phyloP scores from a whole-genome alignment of 2,113 vertebrate species.

The Hiodon tergisus region DNA sequence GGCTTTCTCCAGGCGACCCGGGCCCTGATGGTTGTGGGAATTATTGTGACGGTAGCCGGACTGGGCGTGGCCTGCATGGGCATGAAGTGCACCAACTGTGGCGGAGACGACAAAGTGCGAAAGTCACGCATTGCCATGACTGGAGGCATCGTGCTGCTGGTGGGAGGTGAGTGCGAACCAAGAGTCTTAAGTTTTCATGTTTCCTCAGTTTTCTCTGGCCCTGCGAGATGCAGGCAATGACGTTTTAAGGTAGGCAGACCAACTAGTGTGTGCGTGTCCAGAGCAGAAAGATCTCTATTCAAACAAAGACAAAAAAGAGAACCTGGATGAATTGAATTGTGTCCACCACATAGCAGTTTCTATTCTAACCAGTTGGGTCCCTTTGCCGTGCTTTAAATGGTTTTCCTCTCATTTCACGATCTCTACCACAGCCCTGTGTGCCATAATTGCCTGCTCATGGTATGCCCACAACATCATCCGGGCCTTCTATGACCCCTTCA shows the following conservation, averaged over 20 bases:
- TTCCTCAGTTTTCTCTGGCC: no score
- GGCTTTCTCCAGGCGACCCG: slow-evolving; percentile 75
- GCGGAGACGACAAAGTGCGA: slow-evolving; percentile 70
- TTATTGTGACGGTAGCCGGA: slow-evolving; percentile 61
- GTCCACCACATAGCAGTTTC: no score
- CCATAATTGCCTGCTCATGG: slow-evolving; percentile 74
- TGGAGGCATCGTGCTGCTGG: slow-evolving; percentile 69
- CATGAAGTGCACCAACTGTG: slow-evolving; percentile 86
- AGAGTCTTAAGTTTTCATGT: no score
- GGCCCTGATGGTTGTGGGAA: slow-evolving; percentile 76
- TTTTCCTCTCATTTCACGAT: not conserved
- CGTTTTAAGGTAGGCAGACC: no score
- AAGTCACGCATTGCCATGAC: slow-evolving; percentile 76
- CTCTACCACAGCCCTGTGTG: slow-evolving; percentile 59
- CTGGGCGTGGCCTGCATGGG: slow-evolving; percentile 70
- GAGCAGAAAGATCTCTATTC: no score
- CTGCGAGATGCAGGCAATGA: no score
- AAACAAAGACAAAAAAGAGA: no score
- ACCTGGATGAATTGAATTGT: no score
- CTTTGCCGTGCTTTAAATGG: not conserved
- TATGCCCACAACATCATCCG: slow-evolving; percentile 69
- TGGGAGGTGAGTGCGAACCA: slow-evolving; percentile 61
- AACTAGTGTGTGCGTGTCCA: no score
- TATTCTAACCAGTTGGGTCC: not conserved
- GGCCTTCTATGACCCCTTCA: slow-evolving; percentile 72